phyloP scores from a whole-genome alignment of 2,888 invertebrate species.

The Metopia argyrocephala region DNA sequence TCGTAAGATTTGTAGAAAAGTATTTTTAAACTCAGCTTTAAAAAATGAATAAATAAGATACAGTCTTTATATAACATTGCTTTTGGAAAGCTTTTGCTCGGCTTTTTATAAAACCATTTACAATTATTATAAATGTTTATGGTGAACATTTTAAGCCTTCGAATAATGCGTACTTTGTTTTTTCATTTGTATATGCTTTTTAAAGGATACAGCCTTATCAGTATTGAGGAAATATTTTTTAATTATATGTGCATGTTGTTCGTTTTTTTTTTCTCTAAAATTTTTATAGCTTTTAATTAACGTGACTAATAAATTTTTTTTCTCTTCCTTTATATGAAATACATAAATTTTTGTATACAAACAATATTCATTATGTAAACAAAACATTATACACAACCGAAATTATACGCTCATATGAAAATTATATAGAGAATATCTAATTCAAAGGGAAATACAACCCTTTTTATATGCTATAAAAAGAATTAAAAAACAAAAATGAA shows the following conservation, averaged over 20 bases:
- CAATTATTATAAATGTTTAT: no score
- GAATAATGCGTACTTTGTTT: no score
- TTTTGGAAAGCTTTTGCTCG: no score
- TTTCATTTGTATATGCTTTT: constrained; percentile 3
- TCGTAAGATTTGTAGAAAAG: no score
- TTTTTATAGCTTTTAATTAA: constrained; percentile 64
- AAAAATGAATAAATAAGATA: no score
- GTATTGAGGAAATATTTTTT: constrained; percentile 49
- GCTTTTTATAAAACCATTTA: no score
- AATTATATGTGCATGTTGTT: constrained; percentile 27
- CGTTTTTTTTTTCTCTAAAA: constrained; percentile 19
- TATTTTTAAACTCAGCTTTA: no score
- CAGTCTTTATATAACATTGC: no score
- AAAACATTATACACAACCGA: constrained; percentile 50
- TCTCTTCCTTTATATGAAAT: constrained; percentile 9
- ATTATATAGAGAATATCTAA: constrained; percentile 26
- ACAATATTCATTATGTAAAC: constrained; percentile 38
- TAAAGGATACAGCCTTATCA: no score
- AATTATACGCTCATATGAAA: constrained; percentile 40
- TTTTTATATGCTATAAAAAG: constrained; percentile 45
- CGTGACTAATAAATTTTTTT: constrained; percentile 61
- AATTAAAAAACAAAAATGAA: constrained; percentile 8
- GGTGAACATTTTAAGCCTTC: no score
- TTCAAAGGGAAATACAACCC: constrained; percentile 30
- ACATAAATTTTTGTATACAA: constrained; percentile 16